Conservation (phyloP, 1,140 invertebrate genomes). For the Apis laboriosa region DNA sequence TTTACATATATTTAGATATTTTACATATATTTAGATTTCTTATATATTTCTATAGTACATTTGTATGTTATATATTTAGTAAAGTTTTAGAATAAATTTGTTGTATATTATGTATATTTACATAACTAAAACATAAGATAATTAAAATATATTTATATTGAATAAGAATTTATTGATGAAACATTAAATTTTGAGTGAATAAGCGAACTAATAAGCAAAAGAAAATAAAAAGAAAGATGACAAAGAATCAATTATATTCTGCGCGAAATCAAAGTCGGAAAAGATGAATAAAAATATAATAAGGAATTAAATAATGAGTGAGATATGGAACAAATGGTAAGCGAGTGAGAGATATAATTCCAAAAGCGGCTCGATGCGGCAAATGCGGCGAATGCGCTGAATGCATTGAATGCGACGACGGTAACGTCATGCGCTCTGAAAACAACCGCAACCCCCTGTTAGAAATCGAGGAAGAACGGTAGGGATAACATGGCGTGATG, state of each 20-base stretch:
- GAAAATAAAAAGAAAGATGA: neutral
- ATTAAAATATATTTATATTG: no score
- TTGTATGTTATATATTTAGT: no score
- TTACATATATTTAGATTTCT: no score
- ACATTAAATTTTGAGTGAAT: no score
- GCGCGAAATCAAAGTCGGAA: neutral
- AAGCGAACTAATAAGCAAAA: no score
- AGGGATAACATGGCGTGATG: neutral
- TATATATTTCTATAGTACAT: no score
- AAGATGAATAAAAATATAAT: neutral
- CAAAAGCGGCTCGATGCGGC: slow-evolving; percentile 40
- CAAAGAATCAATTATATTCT: no score
- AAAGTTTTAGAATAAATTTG: no score
- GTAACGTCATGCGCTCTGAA: slow-evolving; percentile 70
- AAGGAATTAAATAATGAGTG: neutral
- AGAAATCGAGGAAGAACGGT: neutral
- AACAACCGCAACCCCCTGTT: slow-evolving; percentile 60
- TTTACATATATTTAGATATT: no score
- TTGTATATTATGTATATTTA: no score
- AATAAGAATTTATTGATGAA: no score
- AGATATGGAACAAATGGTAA: neutral
- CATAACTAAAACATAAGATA: no score
- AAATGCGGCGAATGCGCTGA: slow-evolving; percentile 66
- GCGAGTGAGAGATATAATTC: slow-evolving; percentile 19
- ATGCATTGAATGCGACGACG: slow-evolving; percentile 62